Evolutionary conservation across 2,113 vertebrate species (phyloP), one percentile per base, ranked within the genome.

Genomic region (Amazona vittata): DNA sequence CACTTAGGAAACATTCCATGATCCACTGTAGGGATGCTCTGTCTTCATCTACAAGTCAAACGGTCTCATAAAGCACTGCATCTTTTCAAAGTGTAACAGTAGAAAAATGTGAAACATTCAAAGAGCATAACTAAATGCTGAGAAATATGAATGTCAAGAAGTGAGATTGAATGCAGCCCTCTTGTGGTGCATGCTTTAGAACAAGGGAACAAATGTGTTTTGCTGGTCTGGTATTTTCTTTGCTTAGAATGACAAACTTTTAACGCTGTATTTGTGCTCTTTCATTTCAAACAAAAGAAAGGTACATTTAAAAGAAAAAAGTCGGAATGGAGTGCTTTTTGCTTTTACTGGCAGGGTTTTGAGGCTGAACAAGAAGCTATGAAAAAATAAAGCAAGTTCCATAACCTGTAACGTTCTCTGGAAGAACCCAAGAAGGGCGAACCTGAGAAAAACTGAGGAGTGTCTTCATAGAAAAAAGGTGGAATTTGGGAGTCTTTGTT

Each of bases 141-240:
- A 57, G 79, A 86, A 85, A 93, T 52, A 74, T 31, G 89, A 47
- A 83, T 90, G 96, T 96, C 68, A 78, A 26, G 71, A 96, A 91
- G 88, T 88, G 49, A 93, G 43, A 86, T 37, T 90, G 81, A 93
- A 68, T 93, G 90, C 77, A 96, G 83, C 83, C 82, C 79, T 86
- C 93, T 95, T 94, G 89, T 89, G 83, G 91, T 74, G 19, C 73
- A 12, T 26, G 0, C 46, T 83, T 88, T 69, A 62, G 86, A 84
- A 43, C 0, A 3, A 67, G 64, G 59, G 83, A 83, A 28, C 33
- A 53, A 74, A 65, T 1, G 3, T 17, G 11, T 70, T 89, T 86
- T 64, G 60, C 60, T 43, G 15, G 31, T 46, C 57, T 47, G 50
- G n/a, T 74, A 6, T 77, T 88, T 88, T 67, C 62, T 87, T 69